phyloP scores from a whole-genome alignment of 2,888 invertebrate genomes.

The Athalia circularis region DNA sequence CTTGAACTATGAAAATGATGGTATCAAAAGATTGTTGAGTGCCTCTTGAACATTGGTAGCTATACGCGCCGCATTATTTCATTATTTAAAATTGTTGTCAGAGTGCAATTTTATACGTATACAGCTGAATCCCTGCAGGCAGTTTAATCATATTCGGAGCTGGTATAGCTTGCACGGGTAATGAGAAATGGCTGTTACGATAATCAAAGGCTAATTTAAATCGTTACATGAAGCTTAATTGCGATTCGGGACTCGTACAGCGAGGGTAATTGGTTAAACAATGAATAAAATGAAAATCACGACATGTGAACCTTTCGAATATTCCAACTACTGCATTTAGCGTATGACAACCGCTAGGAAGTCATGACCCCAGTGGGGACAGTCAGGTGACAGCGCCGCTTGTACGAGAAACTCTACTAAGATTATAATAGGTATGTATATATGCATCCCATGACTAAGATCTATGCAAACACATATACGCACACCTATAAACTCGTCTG shows the following conservation, averaged over 20 bases:
- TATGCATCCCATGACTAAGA: background rate
- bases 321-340: background rate
- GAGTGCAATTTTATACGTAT: background rate
- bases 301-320: background rate
- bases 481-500: background rate
- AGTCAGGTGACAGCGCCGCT: conserved; percentile 15
- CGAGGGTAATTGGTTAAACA: background rate
- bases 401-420: background rate
- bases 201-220: background rate
- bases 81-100: conserved; percentile 4
- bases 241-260: no score
- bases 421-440: conserved; percentile 2
- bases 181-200: background rate
- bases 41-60: no score
- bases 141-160: conserved; percentile 10
- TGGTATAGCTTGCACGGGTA: background rate
- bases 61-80: background rate
- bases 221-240: background rate
- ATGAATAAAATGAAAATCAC: background rate
- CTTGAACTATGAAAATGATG: no score
- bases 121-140: background rate
- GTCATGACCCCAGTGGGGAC: conserved; percentile 4
- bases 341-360: background rate
- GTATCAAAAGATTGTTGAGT: no score
- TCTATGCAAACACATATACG: background rate